Conservation (phyloP, 2,797 vertebrate genomes). For the Salmo trutta region DNA sequence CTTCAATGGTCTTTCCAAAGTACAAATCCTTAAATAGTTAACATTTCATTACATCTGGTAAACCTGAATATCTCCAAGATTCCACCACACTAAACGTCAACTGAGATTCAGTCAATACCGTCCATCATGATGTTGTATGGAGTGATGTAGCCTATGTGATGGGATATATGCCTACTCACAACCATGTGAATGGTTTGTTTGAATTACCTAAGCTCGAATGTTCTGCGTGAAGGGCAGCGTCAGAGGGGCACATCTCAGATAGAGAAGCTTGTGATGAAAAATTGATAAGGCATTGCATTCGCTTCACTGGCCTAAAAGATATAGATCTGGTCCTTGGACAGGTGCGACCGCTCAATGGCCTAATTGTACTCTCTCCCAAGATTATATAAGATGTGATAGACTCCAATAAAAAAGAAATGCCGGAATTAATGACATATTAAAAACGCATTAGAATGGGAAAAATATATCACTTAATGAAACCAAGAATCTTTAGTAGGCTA, state of each 20-base stretch:
- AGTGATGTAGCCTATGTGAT: not conserved
- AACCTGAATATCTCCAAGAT: not conserved
- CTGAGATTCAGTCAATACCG: not conserved
- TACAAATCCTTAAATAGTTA: not conserved
- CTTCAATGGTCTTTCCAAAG: not conserved
- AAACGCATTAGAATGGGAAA: slow-evolving; percentile 23
- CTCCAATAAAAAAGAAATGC: not conserved
- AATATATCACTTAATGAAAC: slow-evolving; percentile 40
- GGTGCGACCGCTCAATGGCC: slow-evolving; percentile 55
- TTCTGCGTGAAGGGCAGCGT: slow-evolving; percentile 62
- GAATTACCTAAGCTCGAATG: slow-evolving; percentile 26
- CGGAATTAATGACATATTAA: not conserved
- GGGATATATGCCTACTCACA: not conserved
- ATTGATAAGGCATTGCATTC: slow-evolving; percentile 78
- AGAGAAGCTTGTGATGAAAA: slow-evolving; percentile 75
- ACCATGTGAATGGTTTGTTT: not conserved
- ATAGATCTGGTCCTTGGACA: slow-evolving; percentile 66
- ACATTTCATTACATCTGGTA: not conserved
- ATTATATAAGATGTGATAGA: slow-evolving; percentile 16
- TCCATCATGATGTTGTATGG: not conserved
- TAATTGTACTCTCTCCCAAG: slow-evolving; percentile 33
- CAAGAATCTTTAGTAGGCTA: slow-evolving; percentile 38
- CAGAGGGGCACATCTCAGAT: slow-evolving; percentile 65
- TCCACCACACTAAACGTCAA: not conserved
- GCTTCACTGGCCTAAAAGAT: slow-evolving; percentile 81